Conservation (phyloP, 2,113 vertebrate species). For the Oostethus manadensis region DNA sequence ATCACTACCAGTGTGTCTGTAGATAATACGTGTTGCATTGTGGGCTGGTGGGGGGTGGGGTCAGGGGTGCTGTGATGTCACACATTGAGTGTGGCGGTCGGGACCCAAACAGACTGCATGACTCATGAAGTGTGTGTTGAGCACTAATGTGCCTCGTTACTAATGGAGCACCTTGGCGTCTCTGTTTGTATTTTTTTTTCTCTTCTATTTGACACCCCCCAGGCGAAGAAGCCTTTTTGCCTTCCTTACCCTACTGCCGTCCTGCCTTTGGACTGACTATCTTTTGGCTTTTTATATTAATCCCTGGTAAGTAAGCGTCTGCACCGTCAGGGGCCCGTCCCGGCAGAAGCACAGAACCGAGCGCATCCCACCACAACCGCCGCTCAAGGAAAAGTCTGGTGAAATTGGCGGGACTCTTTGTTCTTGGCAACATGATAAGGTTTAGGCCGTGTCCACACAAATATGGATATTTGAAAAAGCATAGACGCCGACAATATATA, state of each 20-base stretch:
- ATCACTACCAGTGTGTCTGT: slow-evolving; percentile 1
- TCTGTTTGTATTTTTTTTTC: slow-evolving; percentile 41
- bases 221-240: slow-evolving; percentile 99
- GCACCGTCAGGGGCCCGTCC: not conserved
- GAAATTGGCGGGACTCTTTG: not conserved
- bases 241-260: slow-evolving; percentile 99
- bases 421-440: slow-evolving; percentile 1
- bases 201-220: slow-evolving; percentile 61
- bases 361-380: not conserved
- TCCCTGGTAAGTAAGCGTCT: slow-evolving; percentile 92
- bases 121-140: slow-evolving; percentile 70
- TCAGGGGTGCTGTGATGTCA: slow-evolving; percentile 43
- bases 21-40: slow-evolving; percentile 46
- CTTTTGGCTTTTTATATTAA: slow-evolving; percentile 99
- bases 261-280: slow-evolving; percentile 99
- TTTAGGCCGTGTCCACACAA: slow-evolving; percentile 1
- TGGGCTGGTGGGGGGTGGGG: no score
- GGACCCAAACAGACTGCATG: slow-evolving; percentile 61
- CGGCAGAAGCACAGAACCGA: not conserved
- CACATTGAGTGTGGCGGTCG: slow-evolving; percentile 21
- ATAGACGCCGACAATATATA: no score
- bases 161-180: slow-evolving; percentile 70
- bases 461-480: not conserved
- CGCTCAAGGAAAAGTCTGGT: slow-evolving; percentile 19
- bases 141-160: slow-evolving; percentile 68